Evolutionary conservation across 2,113 vertebrate genomes (phyloP).

Genomic region (Pygoscelis antarcticus): DNA sequence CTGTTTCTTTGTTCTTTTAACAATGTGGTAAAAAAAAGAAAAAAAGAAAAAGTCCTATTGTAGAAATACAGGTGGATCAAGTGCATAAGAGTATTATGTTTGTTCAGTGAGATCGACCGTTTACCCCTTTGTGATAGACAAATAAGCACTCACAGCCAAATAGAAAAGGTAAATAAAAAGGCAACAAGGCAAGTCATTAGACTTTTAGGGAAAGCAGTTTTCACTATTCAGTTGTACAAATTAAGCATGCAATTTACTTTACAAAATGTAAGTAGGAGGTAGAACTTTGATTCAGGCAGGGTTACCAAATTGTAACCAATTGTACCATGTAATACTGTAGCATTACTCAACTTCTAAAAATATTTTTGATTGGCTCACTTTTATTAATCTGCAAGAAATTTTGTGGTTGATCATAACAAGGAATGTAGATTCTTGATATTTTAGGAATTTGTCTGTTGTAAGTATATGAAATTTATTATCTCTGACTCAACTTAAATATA

Average conservation of each 20-base stretch:
- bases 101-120: not conserved
- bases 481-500: not conserved
- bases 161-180: not conserved
- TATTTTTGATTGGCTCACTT: not conserved
- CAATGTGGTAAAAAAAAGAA: not conserved
- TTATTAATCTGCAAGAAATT: not conserved
- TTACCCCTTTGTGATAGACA: not conserved
- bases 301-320: not conserved
- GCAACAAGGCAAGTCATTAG: not conserved
- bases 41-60: not conserved
- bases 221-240: not conserved
- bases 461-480: not conserved
- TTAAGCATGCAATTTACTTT: not conserved
- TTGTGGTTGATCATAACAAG: not conserved
- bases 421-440: not conserved
- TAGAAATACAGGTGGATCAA: not conserved
- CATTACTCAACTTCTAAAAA: not conserved
- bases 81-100: not conserved
- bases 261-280: not conserved
- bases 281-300: not conserved
- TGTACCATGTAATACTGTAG: not conserved
- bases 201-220: not conserved
- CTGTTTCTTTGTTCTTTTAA: not conserved
- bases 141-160: not conserved
- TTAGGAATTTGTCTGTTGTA: not conserved